A percentile compares a stretch with the other conserved stretches of the same genome.
Conservation (phyloP, 2,888 invertebrate species). For the Pseudoips prasinana region DNA sequence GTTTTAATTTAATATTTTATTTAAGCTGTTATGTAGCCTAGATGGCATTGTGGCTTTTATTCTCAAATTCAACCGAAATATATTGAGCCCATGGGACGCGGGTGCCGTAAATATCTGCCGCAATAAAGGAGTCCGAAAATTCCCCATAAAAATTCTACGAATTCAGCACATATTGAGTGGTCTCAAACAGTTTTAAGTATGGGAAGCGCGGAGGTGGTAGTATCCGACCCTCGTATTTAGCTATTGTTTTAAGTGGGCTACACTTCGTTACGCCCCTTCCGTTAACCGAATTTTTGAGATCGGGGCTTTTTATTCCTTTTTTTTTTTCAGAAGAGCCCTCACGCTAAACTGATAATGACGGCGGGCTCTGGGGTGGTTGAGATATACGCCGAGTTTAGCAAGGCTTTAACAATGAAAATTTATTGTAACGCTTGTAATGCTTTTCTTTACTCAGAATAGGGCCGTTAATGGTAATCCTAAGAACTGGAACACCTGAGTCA, state of each 20-base stretch:
- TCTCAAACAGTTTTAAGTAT: constrained; percentile 63
- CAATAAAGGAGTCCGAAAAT: constrained; percentile 66
- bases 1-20: neutral
- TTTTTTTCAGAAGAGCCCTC: constrained; percentile 63
- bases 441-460: constrained; percentile 63
- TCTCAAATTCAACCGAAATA: constrained; percentile 58
- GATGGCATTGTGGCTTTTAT: constrained; percentile 36
- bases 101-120: constrained; percentile 64
- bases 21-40: constrained; percentile 10
- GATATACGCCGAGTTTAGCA: constrained; percentile 49
- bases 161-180: constrained; percentile 79
- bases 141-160: constrained; percentile 68
- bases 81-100: constrained; percentile 59
- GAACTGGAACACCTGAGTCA: constrained; percentile 62
- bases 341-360: constrained; percentile 77
- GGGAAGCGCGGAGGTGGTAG: constrained; percentile 58
- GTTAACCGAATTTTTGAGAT: constrained; percentile 68
- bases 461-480: constrained; percentile 60
- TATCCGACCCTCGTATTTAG: constrained; percentile 72
- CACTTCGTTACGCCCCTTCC: constrained; percentile 77
- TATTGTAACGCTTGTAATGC: constrained; percentile 67
- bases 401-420: constrained; percentile 68
- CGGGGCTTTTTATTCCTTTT: constrained; percentile 61
- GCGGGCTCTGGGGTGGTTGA: constrained; percentile 47
- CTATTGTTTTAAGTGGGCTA: constrained; percentile 80